Conservation (phyloP, 2,888 invertebrate genomes). For the Phengaris arion region DNA sequence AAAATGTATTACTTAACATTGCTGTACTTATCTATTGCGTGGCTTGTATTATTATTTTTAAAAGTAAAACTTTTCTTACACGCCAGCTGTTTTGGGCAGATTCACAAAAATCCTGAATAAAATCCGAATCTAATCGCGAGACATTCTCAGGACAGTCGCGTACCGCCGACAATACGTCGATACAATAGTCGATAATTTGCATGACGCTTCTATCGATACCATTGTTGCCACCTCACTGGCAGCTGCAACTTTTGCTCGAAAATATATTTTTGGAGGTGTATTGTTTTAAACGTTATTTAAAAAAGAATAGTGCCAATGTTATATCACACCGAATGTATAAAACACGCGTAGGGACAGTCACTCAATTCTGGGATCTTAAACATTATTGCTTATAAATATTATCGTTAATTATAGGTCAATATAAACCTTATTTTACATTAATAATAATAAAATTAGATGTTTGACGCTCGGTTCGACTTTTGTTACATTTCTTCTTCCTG, state of each 20-base stretch:
- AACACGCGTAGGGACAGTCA: too few species aligned
- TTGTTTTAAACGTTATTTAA: background rate
- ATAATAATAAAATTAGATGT: too few species aligned
- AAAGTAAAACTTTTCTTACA: slow-evolving; percentile 1
- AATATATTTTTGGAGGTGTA: slow-evolving; percentile 24
- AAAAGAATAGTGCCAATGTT: background rate
- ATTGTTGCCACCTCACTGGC: slow-evolving; percentile 60
- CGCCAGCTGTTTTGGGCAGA: slow-evolving; percentile 61
- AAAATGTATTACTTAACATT: too few species aligned
- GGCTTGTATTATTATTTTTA: background rate
- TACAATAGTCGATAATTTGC: slow-evolving; percentile 75
- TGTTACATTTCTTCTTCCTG: too few species aligned
- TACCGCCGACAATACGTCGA: slow-evolving; percentile 61
- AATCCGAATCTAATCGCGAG: slow-evolving; percentile 63
- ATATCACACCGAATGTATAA: background rate
- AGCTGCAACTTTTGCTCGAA: slow-evolving; percentile 53
- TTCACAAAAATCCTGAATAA: slow-evolving; percentile 56
- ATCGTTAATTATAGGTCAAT: too few species aligned
- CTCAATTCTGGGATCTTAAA: too few species aligned
- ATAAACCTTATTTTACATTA: too few species aligned
- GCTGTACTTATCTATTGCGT: background rate
- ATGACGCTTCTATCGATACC: slow-evolving; percentile 71
- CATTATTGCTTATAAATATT: too few species aligned
- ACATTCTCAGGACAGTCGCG: slow-evolving; percentile 63
- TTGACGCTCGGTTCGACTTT: too few species aligned